Percentiles rank a stretch among this genome's conserved stretches.
Evolutionary conservation across 37 sponge, comb jelly and placozoan genomes (phyloP).

Genomic region (Cliona cf. orientalis): DNA sequence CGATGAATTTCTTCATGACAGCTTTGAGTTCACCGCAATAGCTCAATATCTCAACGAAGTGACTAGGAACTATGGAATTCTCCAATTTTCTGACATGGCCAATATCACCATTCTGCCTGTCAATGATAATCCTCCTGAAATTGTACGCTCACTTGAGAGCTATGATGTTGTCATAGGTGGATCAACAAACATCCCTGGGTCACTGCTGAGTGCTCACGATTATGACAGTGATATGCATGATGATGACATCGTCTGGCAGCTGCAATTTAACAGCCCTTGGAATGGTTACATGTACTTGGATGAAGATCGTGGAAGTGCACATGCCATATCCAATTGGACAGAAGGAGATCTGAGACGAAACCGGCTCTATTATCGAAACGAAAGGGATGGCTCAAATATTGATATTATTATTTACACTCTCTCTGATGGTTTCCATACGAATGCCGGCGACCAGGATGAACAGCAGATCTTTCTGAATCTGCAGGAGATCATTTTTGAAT

Average conservation of each 20-base stretch:
- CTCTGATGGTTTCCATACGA: slow-evolving; percentile 12
- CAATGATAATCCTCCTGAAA: slow-evolving; percentile 48
- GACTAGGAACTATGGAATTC: not conserved
- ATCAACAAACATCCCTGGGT: not conserved
- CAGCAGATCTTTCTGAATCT: no score
- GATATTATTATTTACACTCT: not conserved
- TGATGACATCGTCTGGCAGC: slow-evolving; percentile 18
- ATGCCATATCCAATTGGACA: slow-evolving; percentile 12
- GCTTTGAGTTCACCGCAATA: slow-evolving; percentile 31
- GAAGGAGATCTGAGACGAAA: slow-evolving; percentile 25
- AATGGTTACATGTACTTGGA: slow-evolving; percentile 32
- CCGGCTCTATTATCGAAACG: slow-evolving; percentile 36
- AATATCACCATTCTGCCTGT: slow-evolving; percentile 46
- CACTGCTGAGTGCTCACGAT: slow-evolving; percentile 21
- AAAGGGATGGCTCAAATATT: not conserved
- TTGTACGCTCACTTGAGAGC: not conserved
- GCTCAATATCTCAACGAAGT: not conserved
- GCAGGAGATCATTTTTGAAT: not conserved
- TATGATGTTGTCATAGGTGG: slow-evolving; percentile 17
- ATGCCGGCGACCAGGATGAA: not conserved
- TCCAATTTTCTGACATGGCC: not conserved
- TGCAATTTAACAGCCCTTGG: not conserved
- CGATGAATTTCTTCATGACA: slow-evolving; percentile 22
- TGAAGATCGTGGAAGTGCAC: not conserved
- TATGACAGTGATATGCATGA: slow-evolving; percentile 15